phyloP scores from a whole-genome alignment of 2,113 vertebrate species.

The Laticauda colubrina region DNA sequence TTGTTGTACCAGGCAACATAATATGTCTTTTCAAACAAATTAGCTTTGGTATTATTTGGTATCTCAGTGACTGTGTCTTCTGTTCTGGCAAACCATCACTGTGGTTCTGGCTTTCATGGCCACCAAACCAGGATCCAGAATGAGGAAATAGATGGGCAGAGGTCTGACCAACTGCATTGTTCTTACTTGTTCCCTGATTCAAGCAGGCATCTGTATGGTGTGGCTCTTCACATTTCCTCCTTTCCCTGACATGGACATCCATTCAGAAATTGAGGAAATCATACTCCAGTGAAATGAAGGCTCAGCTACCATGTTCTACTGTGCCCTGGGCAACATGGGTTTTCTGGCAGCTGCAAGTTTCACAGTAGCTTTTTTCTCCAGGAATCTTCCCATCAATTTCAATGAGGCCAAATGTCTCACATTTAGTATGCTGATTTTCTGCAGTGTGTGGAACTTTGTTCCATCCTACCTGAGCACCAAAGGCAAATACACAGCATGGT shows the following conservation, averaged over 20 bases:
- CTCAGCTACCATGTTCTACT: background rate
- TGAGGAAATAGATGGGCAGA: background rate
- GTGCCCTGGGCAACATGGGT: background rate
- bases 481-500: background rate
- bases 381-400: background rate
- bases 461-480: background rate
- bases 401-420: background rate
- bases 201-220: background rate
- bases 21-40: background rate
- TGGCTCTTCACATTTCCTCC: background rate
- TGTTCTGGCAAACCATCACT: background rate
- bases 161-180: fast-evolving
- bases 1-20: background rate
- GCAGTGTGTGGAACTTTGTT: background rate
- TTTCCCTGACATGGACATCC: background rate
- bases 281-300: background rate
- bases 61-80: background rate
- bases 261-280: background rate
- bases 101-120: background rate
- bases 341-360: background rate
- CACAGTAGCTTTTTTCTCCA: background rate
- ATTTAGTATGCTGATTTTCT: background rate
- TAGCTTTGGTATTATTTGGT: background rate
- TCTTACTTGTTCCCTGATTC: background rate
- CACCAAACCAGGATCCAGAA: background rate